Base-by-base conservation (phyloP, 2,113 vertebrate species). In the Gymnocephalus cernua region DNA sequence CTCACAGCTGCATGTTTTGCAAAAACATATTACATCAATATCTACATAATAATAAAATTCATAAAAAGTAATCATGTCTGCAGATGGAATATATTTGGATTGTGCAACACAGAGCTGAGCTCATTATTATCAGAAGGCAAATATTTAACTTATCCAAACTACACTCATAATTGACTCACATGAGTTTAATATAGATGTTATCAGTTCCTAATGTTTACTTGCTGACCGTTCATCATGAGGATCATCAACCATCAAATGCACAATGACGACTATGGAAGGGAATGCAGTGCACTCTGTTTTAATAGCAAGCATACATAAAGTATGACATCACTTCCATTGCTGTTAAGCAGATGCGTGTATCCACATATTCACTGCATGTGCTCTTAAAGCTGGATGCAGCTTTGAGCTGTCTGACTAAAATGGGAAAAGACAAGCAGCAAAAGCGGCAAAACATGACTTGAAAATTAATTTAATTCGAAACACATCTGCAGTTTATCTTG, bases 271-370 rank as follows among this genome's bases (percentile, higher is more conserved):
- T 81, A 29, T 57, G 25, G 74, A 47, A 38, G 81, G 70, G 77
- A 80, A 84, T 85, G 82, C 70, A 32, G 58, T 57, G 81, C 78
- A 74, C 79, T 81, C 57, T 68, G 57, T 82, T 88, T 90, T 88
- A 91, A 91, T 84, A 84, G 83, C 72, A 85, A 79, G 74, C 85
- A 75, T 68, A 73, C 75, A 77, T 58, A 81, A 86, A 80, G 82
- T 66, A 68, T 83, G 84, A 89, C 82, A 89, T 79, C 53, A 58
- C 69, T 77, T 87, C 66, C 83, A 81, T 23, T 82, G 69, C 83
- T 86, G 71, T 83, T 68, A 15, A 85, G 56, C 80, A 84, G 74
- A 90, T 73, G 61, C 48, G 32, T 32, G n/a, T 38, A 56, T 80
- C 41, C 65, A 74, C 74, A 89, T 76, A 44, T 74, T 67, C n/a